Evolutionary conservation across 1,140 invertebrate species (phyloP), one percentile per base, ranked within the genome.

Genomic region (Hestina assimilis): DNA sequence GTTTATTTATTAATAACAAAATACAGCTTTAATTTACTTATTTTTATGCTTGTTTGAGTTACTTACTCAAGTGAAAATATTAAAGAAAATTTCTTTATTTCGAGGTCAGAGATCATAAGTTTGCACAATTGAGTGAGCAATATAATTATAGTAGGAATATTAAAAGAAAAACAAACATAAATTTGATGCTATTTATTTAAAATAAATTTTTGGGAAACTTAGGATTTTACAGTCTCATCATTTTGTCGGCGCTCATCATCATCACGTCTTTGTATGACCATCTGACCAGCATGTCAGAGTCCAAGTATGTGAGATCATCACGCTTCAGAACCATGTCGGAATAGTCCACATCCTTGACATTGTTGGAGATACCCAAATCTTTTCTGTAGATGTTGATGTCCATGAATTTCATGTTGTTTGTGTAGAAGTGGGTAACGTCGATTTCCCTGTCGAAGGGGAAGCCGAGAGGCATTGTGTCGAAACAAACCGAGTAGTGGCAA

Each of bases 371-470:
- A 12, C 50, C 54, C 42, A 82, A 29, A 59, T 84, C 82, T 52
- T 85, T 92, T 60, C 92, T 91, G 83, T 90, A 93, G 51, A 94
- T 91, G 50, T 86, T 77, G 15, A 94, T 88, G 63, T 93, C 92
- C 24, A 90, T 78, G 79, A 92, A 91, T 77, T 90, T 91, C 78
- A 93, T 92, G 85, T 94, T 94, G 21, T 88, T 87, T 19, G 91
- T 90, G 71, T 90, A 83, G 85, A 92, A 92, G 65, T 85, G 74
- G 40, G 87, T 87, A 51, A 89, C 81, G 51, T 91, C 88, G 68
- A 92, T 90, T 9, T 89, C 87, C 38, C 93, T 89, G 78, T 94
- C 93, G 84, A 94, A 92, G 31, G 93, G 93, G 87, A 90, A 94
- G 29, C 92, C 93, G 69, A 93, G 91, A 8, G 92, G 88, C 65